Base-by-base conservation (phyloP, 2,888 invertebrate genomes). In the Microplitis manilae region DNA sequence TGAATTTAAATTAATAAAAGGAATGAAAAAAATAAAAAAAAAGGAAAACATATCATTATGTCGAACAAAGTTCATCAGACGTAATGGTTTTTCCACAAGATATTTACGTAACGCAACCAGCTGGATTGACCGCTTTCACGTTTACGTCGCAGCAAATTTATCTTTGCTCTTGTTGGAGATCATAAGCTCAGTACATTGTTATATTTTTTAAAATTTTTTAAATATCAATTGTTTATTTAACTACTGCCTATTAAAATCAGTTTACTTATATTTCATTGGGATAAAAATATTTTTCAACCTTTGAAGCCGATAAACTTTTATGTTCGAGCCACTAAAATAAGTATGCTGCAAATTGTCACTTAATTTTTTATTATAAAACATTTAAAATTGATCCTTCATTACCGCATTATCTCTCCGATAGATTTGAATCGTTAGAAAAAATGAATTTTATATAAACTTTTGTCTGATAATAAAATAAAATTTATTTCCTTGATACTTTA, bases 51-150 rank as follows among this genome's bases (percentile, higher is more conserved):
- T 71, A 61, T 50, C 41, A 9, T 50, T 38, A 71, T 70, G 30
- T 61, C 20, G 62, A 71, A 71, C 61, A 70, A 70, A 59, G 50
- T 70, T 70, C 40, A 68, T 41, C 68, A 50, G 17, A 60, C 15
- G 65, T 50, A 64, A 76, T 76, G 78, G 81, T 84, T 84, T 83
- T 83, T 80, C 85, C 86, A 85, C 85, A 85, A 30, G 81, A 82
- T 83, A 65, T 87, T 87, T 88, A 87, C 84, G 84, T 87, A 88
- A 88, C 82, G 38, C 79, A 72, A 79, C 79, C 82, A 84, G 84
- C 86, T 81, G 84, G 85, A 85, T 83, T 84, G 85, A 87, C 85
- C 85, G 85, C 87, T 88, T 88, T 88, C 87, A 87, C 87, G 85
- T 85, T 81, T 85, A 80, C 79, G 77, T 74, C 69, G 78, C 79